These are phyloP conservation scores for Phocides pigmalion DNA, from an alignment of 1,140 invertebrate genomes.

Conservation along the genomic window DNA sequence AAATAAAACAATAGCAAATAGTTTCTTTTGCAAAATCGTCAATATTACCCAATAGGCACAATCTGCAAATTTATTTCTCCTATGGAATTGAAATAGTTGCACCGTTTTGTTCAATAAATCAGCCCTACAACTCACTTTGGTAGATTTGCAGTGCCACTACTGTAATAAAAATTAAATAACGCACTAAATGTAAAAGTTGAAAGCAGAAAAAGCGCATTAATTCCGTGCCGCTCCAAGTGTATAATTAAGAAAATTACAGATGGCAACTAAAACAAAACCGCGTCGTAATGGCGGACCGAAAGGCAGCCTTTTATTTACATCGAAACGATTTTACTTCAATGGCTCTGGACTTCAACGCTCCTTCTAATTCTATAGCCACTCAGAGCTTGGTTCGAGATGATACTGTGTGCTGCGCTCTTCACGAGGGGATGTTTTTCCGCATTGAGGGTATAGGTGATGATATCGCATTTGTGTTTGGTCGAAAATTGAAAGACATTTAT, in stretches of 20 bases:
- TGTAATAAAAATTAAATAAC: conserved; percentile 18
- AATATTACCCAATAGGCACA: too few species aligned
- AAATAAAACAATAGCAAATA: too few species aligned
- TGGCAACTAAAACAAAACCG: conserved; percentile 48
- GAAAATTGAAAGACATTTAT: not conserved
- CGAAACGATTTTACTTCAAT: conserved; percentile 36
- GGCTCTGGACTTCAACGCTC: conserved; percentile 8
- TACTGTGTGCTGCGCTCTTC: not conserved
- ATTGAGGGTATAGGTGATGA: conserved; percentile 13
- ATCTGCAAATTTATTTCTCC: too few species aligned
- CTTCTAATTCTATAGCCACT: conserved; percentile 21
- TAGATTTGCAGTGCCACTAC: too few species aligned
- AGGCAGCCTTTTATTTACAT: conserved; percentile 41
- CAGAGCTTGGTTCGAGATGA: conserved; percentile 5
- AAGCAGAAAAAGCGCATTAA: conserved; percentile 38
- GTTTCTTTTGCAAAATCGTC: too few species aligned
- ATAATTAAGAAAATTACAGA: conserved; percentile 63
- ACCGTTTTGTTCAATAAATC: too few species aligned
- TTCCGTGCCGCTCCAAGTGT: conserved; percentile 39
- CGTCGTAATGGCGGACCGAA: conserved; percentile 41
- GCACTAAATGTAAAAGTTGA: conserved; percentile 7
- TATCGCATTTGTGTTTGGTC: not conserved
- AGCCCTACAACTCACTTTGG: too few species aligned
- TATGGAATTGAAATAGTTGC: too few species aligned
- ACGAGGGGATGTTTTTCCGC: not conserved